Base-by-base conservation (phyloP, 2,797 vertebrate species). In the Brachyrhaphis roseni region DNA sequence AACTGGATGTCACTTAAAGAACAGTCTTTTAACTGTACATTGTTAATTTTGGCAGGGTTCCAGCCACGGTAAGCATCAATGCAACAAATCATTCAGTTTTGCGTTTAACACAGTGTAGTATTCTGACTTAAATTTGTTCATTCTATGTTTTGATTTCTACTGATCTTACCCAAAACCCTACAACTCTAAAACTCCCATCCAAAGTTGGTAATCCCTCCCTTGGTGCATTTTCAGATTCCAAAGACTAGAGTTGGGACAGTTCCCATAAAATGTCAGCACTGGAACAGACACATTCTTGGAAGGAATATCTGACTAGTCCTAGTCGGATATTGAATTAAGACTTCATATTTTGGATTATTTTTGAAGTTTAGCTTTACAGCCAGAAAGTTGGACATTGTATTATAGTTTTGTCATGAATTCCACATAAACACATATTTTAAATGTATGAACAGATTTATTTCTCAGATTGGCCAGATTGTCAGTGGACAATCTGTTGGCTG, bases 201-300 rank as follows among this genome's bases (percentile, higher is more conserved):
- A 39, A 39, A 26, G 23, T 66, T 39, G 8, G 18, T 10, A 20
- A 39, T 66, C 15, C 34, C 20, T 66, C 78, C 71, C 46, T 68
- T 46, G 77, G 55, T 46, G 28, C 1, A 1, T 70, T 80, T 85
- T 82, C 39, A 84, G 57, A 79, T 53, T 34, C 43, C n/a, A 51
- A 31, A 70, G 66, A 46, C 23, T n/a, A 43, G 5, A 45, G 39
- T n/a, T 70, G 23, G 11, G 43, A 45, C 0, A 7, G 26, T n/a
- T 70, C 26, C 8, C 8, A 26, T 70, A 39, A 23, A 68, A 68
- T 39, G 34, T 68, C 64, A 39, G 64, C 34, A 12, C 5, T 39
- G 36, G 64, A 23, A 4, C 23, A 70, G 23, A n/a, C n/a, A 4
- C 23, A 13, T 70, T 43, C 5, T n/a, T 41, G 39, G 26, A 70